Base-by-base conservation (phyloP, 2,113 vertebrate species). In the Candoia aspera region DNA sequence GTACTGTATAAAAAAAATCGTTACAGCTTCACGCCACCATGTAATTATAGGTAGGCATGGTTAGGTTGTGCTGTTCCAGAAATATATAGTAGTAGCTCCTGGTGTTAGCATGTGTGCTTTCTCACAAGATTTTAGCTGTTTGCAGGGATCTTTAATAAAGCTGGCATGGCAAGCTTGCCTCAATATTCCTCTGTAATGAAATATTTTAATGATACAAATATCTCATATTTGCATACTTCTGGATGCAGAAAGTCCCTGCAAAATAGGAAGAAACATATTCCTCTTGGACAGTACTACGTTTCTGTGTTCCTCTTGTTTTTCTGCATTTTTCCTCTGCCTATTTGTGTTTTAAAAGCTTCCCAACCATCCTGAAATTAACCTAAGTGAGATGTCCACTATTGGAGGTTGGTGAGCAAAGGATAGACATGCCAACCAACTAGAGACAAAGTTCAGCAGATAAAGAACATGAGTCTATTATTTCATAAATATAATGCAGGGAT, bases 401-500 rank as follows among this genome's bases (percentile, higher is more conserved):
- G 68, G 24, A 94, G 17, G 8, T 15, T 4, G 90, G 46, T 92
- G 13, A 17, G 91, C 0, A 1, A 53, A 29, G 93, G 8, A 33
- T 0, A 24, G 90, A 29, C 92, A 87, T 6, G 2, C 0, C 42
- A 92, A 84, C 90, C 89, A 42, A 73, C 24, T 2, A 21, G 84
- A 11, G 92, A 26, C 26, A 86, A 9, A 86, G 59, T 53, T 23
- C 79, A 85, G 84, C 85, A 8, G 13, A 12, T 92, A 91, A 92
- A 94, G 90, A 94, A 94, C 58, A 90, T 29, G 26, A 79, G 73
- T 87, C 55, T 83, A 91, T 86, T 90, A 93, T 94, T 93, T 94
- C 94, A 96, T 90, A 93, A 95, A 93, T 95, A 96, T 90, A 85
- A 93, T 91, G 92, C 83, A 90, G 91, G 55, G 73, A 89, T 60